Evolutionary conservation across 1,140 invertebrate genomes (phyloP).

Genomic region (Heterodera schachtii): DNA sequence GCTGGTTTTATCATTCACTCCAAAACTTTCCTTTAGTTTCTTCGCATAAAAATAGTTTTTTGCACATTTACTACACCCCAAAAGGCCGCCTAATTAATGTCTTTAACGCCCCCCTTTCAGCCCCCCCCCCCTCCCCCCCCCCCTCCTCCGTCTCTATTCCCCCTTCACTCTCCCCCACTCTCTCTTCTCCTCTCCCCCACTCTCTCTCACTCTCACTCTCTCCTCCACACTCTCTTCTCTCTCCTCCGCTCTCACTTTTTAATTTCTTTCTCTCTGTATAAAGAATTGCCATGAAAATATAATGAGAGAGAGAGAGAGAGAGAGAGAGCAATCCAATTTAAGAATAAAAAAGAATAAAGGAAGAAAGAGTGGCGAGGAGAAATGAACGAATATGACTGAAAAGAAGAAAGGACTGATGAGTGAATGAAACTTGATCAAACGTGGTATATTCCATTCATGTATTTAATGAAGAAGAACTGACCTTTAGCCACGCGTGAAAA

Average conservation of each 20-base stretch:
- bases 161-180: too few species aligned
- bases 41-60: not conserved
- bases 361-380: not conserved
- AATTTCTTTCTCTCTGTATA: too few species aligned
- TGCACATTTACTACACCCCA: not conserved
- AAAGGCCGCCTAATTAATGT: not conserved
- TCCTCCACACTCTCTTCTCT: too few species aligned
- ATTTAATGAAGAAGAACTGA: slow-evolving; percentile 3
- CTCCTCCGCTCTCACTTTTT: too few species aligned
- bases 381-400: not conserved
- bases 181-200: too few species aligned
- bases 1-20: not conserved
- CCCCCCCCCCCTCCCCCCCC: too few species aligned
- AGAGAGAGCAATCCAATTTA: not conserved
- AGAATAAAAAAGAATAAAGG: not conserved
- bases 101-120: not conserved
- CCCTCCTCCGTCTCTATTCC: not conserved
- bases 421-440: not conserved
- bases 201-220: too few species aligned
- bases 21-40: too few species aligned
- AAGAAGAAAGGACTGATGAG: not conserved
- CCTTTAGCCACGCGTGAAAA: slow-evolving; percentile 64
- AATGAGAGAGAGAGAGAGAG: not conserved
- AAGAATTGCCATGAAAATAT: not conserved
- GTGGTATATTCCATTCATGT: not conserved